These are phyloP conservation scores for Chloroceryle amazona DNA, from an alignment of 2,797 vertebrate genomes.

Conservation along the genomic window DNA sequence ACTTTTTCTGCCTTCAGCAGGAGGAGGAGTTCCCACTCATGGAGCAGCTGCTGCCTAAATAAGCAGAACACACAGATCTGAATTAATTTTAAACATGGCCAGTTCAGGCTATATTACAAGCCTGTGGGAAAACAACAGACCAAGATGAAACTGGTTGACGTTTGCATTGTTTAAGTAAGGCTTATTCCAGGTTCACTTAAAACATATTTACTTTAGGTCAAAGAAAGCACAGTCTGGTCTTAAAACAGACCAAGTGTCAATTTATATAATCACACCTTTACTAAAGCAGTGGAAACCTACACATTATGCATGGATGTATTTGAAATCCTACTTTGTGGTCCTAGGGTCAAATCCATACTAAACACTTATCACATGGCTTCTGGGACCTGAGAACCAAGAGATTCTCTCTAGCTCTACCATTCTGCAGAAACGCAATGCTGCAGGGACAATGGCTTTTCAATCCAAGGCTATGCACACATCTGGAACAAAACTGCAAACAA, in stretches of 20 bases:
- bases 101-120: not conserved
- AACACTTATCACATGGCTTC: rapidly evolving
- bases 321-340: not conserved
- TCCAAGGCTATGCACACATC: rapidly evolving
- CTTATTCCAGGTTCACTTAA: not conserved
- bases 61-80: not conserved
- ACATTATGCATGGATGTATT: rapidly evolving
- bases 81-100: not conserved
- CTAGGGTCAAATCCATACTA: not conserved
- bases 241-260: not conserved
- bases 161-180: not conserved
- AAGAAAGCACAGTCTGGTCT: not conserved
- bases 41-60: not conserved
- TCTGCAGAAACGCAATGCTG: not conserved
- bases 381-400: not conserved
- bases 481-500: rapidly evolving
- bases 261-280: not conserved
- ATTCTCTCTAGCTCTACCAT: not conserved
- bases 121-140: rapidly evolving
- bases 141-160: not conserved
- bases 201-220: not conserved
- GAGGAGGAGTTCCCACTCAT: not conserved
- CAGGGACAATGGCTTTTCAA: rapidly evolving
- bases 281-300: not conserved
- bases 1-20: not conserved